Percentiles rank a stretch among this genome's conserved stretches.
Conservation (phyloP, 2,888 invertebrate species). For the Andrena bicolor region DNA sequence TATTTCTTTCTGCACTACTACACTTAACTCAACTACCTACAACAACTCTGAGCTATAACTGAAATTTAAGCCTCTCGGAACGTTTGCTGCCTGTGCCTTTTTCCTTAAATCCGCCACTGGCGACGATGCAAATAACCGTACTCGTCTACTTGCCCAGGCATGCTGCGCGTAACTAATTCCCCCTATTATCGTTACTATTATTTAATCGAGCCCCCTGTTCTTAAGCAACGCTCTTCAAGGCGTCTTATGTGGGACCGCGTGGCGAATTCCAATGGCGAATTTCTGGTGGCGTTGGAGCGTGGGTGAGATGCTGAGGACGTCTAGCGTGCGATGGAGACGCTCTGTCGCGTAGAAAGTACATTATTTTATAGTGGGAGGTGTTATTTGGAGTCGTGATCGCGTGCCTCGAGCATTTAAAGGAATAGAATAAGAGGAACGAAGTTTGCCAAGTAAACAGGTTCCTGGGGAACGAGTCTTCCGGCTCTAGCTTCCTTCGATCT, state of each 20-base stretch:
- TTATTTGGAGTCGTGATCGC: too few species aligned
- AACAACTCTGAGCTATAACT: too few species aligned
- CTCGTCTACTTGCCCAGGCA: slow-evolving; percentile 18
- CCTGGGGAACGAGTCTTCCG: slow-evolving; percentile 1
- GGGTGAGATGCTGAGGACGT: slow-evolving; percentile 11
- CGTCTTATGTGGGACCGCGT: neutral
- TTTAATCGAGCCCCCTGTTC: slow-evolving; percentile 31
- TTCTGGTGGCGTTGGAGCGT: neutral
- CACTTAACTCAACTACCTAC: too few species aligned
- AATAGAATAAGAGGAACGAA: neutral
- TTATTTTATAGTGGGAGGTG: too few species aligned
- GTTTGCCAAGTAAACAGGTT: slow-evolving; percentile 22
- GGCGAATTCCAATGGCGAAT: slow-evolving; percentile 15
- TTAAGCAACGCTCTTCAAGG: neutral
- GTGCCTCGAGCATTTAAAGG: neutral
- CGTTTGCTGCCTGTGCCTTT: too few species aligned
- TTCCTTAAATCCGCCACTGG: too few species aligned
- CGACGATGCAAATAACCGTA: slow-evolving; percentile 17
- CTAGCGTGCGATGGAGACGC: neutral
- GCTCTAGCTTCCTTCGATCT: slow-evolving; percentile 12
- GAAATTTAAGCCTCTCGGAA: too few species aligned
- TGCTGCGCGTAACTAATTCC: slow-evolving; percentile 38
- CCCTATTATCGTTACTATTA: slow-evolving; percentile 38
- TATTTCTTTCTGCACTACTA: too few species aligned
- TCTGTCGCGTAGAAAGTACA: too few species aligned